A percentile compares a stretch with the other conserved stretches of the same genome.
phyloP scores from a whole-genome alignment of 2,888 invertebrate genomes.

The Neocrepidodera transversa region DNA sequence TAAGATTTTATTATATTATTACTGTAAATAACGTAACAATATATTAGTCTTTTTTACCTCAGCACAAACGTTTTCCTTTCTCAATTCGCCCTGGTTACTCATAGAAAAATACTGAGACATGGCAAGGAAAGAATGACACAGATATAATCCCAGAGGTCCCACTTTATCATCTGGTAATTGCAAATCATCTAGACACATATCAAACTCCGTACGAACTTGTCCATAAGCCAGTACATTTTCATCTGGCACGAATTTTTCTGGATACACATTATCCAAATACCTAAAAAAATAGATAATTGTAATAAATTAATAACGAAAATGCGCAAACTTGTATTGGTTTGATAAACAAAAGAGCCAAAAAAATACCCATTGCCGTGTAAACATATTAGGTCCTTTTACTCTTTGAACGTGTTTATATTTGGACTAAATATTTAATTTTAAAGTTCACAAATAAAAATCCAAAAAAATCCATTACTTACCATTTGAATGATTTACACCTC shows the following conservation, averaged over 20 bases:
- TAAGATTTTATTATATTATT: too few relatives aligned
- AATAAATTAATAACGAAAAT: too few relatives aligned
- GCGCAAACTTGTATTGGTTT: too few relatives aligned
- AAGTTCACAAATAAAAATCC: too few relatives aligned
- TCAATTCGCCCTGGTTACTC: conserved; percentile 72
- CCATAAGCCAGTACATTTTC: conserved; percentile 82
- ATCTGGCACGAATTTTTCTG: conserved; percentile 89
- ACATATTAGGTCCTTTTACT: too few relatives aligned
- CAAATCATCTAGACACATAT: conserved; percentile 81
- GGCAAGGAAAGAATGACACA: conserved; percentile 72
- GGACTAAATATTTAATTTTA: too few relatives aligned
- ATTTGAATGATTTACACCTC: conserved; percentile 88
- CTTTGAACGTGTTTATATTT: too few relatives aligned
- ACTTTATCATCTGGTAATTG: conserved; percentile 73
- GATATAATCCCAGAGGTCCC: conserved; percentile 77
- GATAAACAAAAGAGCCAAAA: too few relatives aligned
- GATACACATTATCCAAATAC: conserved; percentile 82
- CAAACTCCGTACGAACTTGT: conserved; percentile 64
- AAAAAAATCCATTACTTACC: conserved; percentile 72
- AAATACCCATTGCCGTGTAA: too few relatives aligned
- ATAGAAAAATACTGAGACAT: conserved; percentile 80
- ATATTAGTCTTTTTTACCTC: too few relatives aligned
- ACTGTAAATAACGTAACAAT: too few relatives aligned
- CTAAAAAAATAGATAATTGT: conserved; percentile 28
- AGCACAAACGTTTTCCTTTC: conserved; percentile 82